Evolutionary conservation across 2,888 invertebrate genomes (phyloP).

Genomic region (Ischnura elegans): DNA sequence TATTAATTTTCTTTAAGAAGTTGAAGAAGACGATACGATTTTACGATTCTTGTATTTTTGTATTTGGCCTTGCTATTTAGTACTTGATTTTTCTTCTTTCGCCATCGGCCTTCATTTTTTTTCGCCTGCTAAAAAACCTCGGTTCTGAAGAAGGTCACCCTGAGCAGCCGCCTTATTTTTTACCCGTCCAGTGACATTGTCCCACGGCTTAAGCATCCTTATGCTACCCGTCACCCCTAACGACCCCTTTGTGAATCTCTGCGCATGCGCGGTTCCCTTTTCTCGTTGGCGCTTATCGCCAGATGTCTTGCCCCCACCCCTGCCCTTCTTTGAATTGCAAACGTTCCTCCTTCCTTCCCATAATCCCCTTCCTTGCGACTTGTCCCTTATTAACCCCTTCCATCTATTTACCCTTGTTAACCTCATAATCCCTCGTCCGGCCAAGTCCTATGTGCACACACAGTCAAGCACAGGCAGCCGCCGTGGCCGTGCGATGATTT

Average conservation of each 20-base stretch:
- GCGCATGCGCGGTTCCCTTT: not conserved
- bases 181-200: slow-evolving; percentile 34
- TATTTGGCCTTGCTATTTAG: too few species aligned
- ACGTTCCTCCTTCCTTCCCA: not conserved
- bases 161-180: not conserved
- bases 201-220: slow-evolving; percentile 19
- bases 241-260: slow-evolving; percentile 15
- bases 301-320: not conserved
- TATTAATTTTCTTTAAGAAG: too few species aligned
- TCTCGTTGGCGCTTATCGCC: not conserved
- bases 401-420: slow-evolving; percentile 14
- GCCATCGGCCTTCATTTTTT: too few species aligned
- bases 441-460: too few species aligned
- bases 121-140: not conserved
- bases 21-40: too few species aligned
- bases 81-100: not conserved
- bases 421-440: not conserved
- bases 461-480: too few species aligned
- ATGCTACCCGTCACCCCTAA: not conserved
- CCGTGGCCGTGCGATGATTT: not conserved
- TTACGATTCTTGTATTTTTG: too few species aligned
- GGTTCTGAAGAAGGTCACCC: not conserved
- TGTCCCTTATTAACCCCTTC: slow-evolving; percentile 28
- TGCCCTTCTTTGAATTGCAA: not conserved
- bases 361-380: not conserved